Base-by-base conservation (phyloP, 2,888 invertebrate species). In the Pristionchus mayeri region DNA sequence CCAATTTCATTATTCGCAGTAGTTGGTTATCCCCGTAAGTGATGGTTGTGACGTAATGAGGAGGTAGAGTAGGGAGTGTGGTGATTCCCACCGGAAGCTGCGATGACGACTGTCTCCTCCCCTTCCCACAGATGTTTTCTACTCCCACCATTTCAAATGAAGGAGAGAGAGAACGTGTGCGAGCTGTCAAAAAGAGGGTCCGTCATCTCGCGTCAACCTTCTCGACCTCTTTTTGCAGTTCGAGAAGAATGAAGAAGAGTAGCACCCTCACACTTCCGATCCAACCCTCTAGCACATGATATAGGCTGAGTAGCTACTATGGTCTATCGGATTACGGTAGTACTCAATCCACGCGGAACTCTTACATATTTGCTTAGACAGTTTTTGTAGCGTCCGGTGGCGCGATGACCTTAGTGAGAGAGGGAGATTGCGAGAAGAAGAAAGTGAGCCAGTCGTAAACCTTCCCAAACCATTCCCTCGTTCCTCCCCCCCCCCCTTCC, bases 381-480 rank as follows among this genome's bases (percentile, higher is more conserved):
- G 40, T 71, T 71, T 71, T 71, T 71, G 71, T 40, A n/a, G 40
- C 71, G 71, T 44, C 71, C 71, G 71, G 40, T 2, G 44, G 21
- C 34, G 71, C 71, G n/a, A 40, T 71, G 71, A 71, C 71, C 71
- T 40, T 67, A 67, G 30, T 57, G 4, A 57, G 24, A 34, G 63
- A 34, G 71, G 40, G 71, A 71, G 71, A 71, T 1, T 13, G 40
- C n/a, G 11, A 21, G 67, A 44, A 9, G 60, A 11, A 60, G 57
- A n/a, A 34, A 63, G 30, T 63, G 44, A 44, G 40, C 50, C 27
- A 48, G 67, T 30, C 50, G 30, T 82, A 44, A 48, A 48, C 44
- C 50, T 30, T 34, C 30, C 21, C 54, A 21, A 27, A 57, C 84
- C 54, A 40, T 50, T 24, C 40, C 50, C 21, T 34, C 27, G 27